Conservation (phyloP, 2,888 invertebrate species). For the Amblyjoppa proteus region DNA sequence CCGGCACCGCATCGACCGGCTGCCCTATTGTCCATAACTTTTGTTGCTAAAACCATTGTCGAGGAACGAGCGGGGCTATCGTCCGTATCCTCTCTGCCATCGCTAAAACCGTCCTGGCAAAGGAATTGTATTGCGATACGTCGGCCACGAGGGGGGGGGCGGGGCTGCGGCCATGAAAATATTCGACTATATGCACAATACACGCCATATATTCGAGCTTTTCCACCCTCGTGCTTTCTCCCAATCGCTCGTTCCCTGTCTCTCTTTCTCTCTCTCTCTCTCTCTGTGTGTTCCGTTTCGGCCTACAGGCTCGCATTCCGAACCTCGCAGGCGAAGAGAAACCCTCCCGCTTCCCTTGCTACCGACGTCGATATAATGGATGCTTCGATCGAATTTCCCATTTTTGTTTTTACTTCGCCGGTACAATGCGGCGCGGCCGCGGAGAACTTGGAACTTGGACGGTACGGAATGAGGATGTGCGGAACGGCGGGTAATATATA, state of each 20-base stretch:
- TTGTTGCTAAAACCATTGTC: slow-evolving; percentile 66
- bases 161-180: slow-evolving; percentile 38
- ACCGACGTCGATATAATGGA: slow-evolving; percentile 29
- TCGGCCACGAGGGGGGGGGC: background rate
- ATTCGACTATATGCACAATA: slow-evolving; percentile 45
- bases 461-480: background rate
- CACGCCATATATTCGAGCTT: slow-evolving; percentile 32
- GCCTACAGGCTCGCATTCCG: slow-evolving; percentile 22
- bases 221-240: slow-evolving; percentile 26
- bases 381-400: slow-evolving; percentile 47
- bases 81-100: slow-evolving; percentile 46
- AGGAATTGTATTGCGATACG: slow-evolving; percentile 63
- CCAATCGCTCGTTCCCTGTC: background rate
- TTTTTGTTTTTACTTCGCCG: slow-evolving; percentile 39
- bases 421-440: background rate
- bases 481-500: background rate
- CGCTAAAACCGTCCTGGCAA: slow-evolving; percentile 52
- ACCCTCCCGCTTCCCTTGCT: background rate
- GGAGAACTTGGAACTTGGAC: background rate
- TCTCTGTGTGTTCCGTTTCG: background rate
- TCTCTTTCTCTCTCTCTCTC: background rate
- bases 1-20: background rate
- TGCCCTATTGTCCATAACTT: slow-evolving; percentile 67
- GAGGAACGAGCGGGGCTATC: slow-evolving; percentile 56
- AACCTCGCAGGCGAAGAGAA: slow-evolving; percentile 1